phyloP scores from a whole-genome alignment of 1,140 invertebrate genomes.

The Aphelenchoides fujianensis region DNA sequence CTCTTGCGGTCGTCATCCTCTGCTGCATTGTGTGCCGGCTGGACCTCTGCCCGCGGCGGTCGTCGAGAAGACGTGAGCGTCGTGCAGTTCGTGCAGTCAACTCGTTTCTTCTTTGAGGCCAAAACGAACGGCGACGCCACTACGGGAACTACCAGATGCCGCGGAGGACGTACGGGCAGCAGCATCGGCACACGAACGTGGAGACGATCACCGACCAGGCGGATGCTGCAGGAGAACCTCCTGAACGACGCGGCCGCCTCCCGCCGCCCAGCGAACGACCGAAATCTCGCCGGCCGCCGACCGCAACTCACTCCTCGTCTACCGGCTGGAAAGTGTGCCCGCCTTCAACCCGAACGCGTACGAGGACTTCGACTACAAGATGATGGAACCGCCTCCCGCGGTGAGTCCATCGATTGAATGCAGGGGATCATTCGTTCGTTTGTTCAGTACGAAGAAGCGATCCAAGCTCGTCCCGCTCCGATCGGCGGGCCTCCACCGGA shows the following conservation, averaged over 20 bases:
- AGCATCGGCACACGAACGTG: not conserved
- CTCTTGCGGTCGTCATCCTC: slow-evolving; percentile 44
- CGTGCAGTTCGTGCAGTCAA: no score
- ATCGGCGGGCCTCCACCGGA: not conserved
- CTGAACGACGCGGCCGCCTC: slow-evolving; percentile 32
- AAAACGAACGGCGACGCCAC: slow-evolving; percentile 17
- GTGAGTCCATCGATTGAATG: no score
- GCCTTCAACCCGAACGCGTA: slow-evolving; percentile 36
- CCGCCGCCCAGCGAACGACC: not conserved
- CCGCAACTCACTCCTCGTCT: slow-evolving; percentile 18
- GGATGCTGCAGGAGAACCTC: slow-evolving; percentile 38
- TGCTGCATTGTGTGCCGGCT: slow-evolving; percentile 54
- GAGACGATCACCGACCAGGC: not conserved
- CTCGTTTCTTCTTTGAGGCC: not conserved
- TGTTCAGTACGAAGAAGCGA: slow-evolving; percentile 1
- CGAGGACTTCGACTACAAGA: slow-evolving; percentile 25
- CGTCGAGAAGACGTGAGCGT: slow-evolving; percentile 1
- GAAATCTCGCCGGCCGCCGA: not conserved
- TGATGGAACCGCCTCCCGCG: slow-evolving; percentile 46
- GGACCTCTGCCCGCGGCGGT: slow-evolving; percentile 45
- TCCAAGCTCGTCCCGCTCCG: not conserved
- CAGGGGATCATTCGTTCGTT: no score
- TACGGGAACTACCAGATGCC: slow-evolving; percentile 12
- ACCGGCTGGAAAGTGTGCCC: slow-evolving; percentile 44
- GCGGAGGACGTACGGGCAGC: slow-evolving; percentile 12